Evolutionary conservation across 2,888 invertebrate genomes (phyloP), one percentile per base, ranked within the genome.

Genomic region (Patella ulyssiponensis): DNA sequence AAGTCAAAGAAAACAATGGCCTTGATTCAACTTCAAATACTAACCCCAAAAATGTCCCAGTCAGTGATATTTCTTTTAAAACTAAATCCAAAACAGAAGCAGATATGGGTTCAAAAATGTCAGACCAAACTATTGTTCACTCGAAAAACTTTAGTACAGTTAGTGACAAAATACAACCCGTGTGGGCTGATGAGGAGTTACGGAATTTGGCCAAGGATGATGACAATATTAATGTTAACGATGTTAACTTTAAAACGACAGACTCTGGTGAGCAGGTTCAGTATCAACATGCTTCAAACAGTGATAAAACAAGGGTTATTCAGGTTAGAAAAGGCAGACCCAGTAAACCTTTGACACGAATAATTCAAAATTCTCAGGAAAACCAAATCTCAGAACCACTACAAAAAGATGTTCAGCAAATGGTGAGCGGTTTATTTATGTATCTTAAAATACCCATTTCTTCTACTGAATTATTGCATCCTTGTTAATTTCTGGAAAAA

Each of bases 41-140:
- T 14, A 20, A 69, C 54, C 12, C 52, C 15, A 75, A 78, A 11
- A 51, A 53, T 51, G 54, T 64, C 69, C 69, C 69, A 33, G 69
- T 33, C n/a, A 53, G 33, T 33, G 69, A 73, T 51, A 44, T 64
- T 1, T 70, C 51, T 53, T 58, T 9, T 44, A 44, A 64, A 3
- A 64, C 23, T 23, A 64, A 64, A 64, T 64, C 64, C 20, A 64
- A 64, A 20, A 64, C 64, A 9, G 64, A 64, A 15, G 20, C 64
- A 23, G 64, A 64, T 64, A 64, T 64, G 20, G 20, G 3, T 23
- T 23, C 23, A 23, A 23, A 20, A 20, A 64, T 9, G 12, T 12
- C 20, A 20, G 23, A 2, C 23, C 23, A 20, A 15, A 64, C 11
- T 23, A 4, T 12, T 64, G 64, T 64, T 64, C 64, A 23, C 23